Evolutionary conservation across 1,140 invertebrate species (phyloP).

Genomic region (Eumaeus atala): DNA sequence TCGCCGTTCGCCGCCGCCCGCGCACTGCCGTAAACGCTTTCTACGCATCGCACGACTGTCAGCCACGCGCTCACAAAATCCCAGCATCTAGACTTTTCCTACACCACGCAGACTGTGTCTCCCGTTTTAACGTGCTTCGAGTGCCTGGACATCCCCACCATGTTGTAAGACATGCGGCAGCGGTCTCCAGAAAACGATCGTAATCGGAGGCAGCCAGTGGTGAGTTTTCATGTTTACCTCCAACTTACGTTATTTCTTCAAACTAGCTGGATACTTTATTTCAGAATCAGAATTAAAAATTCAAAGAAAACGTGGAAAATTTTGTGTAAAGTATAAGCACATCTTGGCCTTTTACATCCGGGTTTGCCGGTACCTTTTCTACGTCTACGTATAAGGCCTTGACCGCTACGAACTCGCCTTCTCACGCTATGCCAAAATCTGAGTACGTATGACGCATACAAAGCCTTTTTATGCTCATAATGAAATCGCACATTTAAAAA

Average conservation of each 20-base stretch:
- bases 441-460: constrained; percentile 28
- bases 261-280: not conserved
- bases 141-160: constrained; percentile 32
- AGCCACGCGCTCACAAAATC: constrained; percentile 28
- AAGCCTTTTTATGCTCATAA: not conserved
- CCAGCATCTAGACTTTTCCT: constrained; percentile 15
- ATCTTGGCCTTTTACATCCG: constrained; percentile 38
- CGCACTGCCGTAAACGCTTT: constrained; percentile 48
- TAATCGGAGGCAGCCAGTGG: not conserved
- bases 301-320: constrained; percentile 18
- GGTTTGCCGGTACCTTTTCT: constrained; percentile 37
- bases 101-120: constrained; percentile 2
- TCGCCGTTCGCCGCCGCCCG: constrained; percentile 49
- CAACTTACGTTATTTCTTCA: not conserved
- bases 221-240: constrained; percentile 14
- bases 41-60: constrained; percentile 33
- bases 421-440: constrained; percentile 31
- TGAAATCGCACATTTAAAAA: no score
- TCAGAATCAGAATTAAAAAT: not conserved
- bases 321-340: not conserved
- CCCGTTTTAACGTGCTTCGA: constrained; percentile 17
- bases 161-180: constrained; percentile 14
- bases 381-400: constrained; percentile 51
- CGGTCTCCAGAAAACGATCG: constrained; percentile 9
- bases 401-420: constrained; percentile 50